These are phyloP conservation scores for Cydia pomonella DNA, from an alignment of 1,140 invertebrate genomes.

Conservation along the genomic window DNA sequence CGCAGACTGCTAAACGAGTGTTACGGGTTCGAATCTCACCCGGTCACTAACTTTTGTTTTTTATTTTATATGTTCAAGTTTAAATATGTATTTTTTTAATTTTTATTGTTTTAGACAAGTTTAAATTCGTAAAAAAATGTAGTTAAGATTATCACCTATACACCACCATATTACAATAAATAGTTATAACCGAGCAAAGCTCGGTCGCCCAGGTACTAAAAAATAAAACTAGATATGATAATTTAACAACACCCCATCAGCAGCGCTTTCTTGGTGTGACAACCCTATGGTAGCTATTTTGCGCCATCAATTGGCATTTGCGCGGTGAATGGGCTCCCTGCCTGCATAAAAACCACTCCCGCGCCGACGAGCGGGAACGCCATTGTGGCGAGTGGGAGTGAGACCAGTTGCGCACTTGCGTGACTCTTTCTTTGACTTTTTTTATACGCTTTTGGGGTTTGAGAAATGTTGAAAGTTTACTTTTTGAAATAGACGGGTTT, in stretches of 20 bases:
- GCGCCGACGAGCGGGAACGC: not conserved
- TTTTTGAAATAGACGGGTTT: not conserved
- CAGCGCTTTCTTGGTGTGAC: constrained; percentile 13
- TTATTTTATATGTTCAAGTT: too few relatives aligned
- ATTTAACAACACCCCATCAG: not conserved
- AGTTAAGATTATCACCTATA: too few relatives aligned
- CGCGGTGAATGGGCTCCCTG: constrained; percentile 62
- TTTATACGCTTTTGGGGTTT: not conserved
- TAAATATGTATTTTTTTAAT: too few relatives aligned
- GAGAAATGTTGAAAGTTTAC: not conserved
- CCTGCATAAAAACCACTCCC: constrained; percentile 38
- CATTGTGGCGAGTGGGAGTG: constrained; percentile 19
- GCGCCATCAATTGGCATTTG: constrained; percentile 61
- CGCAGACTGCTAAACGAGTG: too few relatives aligned
- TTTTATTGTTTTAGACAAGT: too few relatives aligned
- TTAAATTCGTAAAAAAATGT: too few relatives aligned
- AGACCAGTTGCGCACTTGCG: constrained; percentile 2
- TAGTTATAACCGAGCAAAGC: too few relatives aligned
- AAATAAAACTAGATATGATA: not conserved
- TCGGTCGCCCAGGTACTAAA: too few relatives aligned
- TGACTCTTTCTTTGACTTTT: not conserved
- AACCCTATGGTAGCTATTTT: constrained; percentile 52
- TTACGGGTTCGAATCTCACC: too few relatives aligned
- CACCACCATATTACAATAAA: too few relatives aligned
- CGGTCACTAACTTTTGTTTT: too few relatives aligned